Conservation (phyloP, 1,140 invertebrate genomes). For the Aphaenogaster floridana region DNA sequence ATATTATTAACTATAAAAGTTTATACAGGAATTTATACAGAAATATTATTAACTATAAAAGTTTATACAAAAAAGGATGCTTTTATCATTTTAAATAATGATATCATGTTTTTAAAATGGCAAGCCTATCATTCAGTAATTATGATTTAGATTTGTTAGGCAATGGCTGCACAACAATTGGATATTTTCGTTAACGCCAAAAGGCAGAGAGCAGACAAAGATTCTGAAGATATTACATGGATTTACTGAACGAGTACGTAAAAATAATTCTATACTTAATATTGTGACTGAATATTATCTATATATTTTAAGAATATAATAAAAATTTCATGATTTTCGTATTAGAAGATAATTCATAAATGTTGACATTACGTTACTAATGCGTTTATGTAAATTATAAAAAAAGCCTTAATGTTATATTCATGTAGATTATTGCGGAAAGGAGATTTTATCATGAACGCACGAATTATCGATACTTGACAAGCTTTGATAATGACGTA, state of each 20-base stretch:
- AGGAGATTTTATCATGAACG: slow-evolving; percentile 77
- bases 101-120: not conserved
- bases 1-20: no score
- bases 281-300: not conserved
- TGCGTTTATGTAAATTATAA: not conserved
- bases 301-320: not conserved
- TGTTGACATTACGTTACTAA: not conserved
- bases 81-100: not conserved
- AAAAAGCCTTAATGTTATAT: not conserved
- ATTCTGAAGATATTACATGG: slow-evolving; percentile 90
- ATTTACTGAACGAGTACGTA: slow-evolving; percentile 89
- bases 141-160: slow-evolving; percentile 85
- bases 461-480: slow-evolving; percentile 61
- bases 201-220: slow-evolving; percentile 86
- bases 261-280: not conserved
- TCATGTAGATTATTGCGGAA: slow-evolving; percentile 74
- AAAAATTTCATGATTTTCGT: not conserved
- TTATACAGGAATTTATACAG: no score
- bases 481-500: slow-evolving; percentile 19
- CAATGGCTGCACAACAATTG: slow-evolving; percentile 88
- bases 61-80: no score
- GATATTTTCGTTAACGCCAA: slow-evolving; percentile 86
- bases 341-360: not conserved
- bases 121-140: not conserved
- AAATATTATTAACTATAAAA: no score